Evolutionary conservation across 1,140 invertebrate genomes (phyloP), one percentile per base, ranked within the genome.

Genomic region (Popillia japonica): DNA sequence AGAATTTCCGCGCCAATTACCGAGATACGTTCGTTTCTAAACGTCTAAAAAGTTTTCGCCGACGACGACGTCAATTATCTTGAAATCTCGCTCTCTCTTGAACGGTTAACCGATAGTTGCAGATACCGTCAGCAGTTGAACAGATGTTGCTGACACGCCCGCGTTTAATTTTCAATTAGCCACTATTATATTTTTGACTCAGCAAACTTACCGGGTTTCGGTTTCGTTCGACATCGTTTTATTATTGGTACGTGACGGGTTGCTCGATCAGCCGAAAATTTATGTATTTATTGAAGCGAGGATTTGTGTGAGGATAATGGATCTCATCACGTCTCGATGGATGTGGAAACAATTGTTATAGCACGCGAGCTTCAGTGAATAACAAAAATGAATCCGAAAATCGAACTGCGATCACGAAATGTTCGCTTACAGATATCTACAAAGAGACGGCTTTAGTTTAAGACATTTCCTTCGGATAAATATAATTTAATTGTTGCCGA

Each of bases 61-160:
- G n/a, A n/a, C 44, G 44, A 48, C 44, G 44, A 48, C 44, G 44
- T 48, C 44, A 48, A 48, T 48, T 48, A 48, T 48, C 44, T 48
- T 48, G 44, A 48, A 48, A 48, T n/a, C n/a, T n/a, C n/a, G n/a
- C n/a, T n/a, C n/a, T 48, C 44, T 48, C 44, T 48, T 48, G 44
- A 48, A 48, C 44, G n/a, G 44, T 48, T 48, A 48, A 48, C 44
- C 44, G 11, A 48, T 48, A 48, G 44, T 48, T 48, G 44, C 44
- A n/a, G 44, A 48, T 48, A 48, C 44, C 3, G 44, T n/a, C 44
- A n/a, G n/a, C n/a, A n/a, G n/a, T n/a, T n/a, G 44, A 48, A 48
- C 44, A 48, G 44, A 48, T 48, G 44, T 10, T 48, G 44, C 44
- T 48, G 44, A 48, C 44, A n/a, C 17, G 44, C n/a, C 44, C 11